Conservation (phyloP, 2,797 vertebrate species). For the Leptatherina wallacei region DNA sequence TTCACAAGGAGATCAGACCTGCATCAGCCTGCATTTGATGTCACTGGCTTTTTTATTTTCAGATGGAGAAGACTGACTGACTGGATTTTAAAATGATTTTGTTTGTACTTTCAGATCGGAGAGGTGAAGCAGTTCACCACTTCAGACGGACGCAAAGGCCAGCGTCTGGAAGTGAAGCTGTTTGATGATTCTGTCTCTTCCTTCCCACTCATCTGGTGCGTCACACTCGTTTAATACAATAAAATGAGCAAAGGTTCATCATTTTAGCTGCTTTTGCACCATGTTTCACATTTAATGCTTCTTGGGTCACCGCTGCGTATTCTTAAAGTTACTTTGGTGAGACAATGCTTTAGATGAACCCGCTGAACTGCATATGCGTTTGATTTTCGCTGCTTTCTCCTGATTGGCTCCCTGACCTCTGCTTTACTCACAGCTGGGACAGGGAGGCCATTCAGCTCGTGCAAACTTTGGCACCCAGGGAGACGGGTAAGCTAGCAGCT, state of each 20-base stretch:
- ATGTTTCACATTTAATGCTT: conserved; percentile 24
- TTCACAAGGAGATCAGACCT: neutral
- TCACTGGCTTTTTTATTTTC: no score
- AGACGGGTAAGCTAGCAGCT: conserved; percentile 87
- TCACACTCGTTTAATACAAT: conserved; percentile 28
- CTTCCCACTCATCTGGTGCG: conserved; percentile 92
- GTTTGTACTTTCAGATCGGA: conserved; percentile 85
- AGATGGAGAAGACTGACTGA: no score
- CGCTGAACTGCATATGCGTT: conserved; percentile 51
- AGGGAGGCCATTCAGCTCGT: conserved; percentile 91
- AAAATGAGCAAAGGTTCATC: conserved; percentile 41
- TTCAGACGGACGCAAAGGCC: conserved; percentile 92
- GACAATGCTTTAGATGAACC: conserved; percentile 40
- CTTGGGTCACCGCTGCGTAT: conserved; percentile 10
- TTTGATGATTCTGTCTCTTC: conserved; percentile 91
- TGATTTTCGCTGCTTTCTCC: conserved; percentile 53
- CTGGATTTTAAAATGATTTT: conserved; percentile 34
- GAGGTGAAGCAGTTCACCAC: conserved; percentile 90
- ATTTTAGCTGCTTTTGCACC: conserved; percentile 24
- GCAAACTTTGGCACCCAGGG: conserved; percentile 88
- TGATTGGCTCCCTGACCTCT: conserved; percentile 58
- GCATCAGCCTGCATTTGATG: no score
- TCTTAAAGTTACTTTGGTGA: conserved; percentile 37
- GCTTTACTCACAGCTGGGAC: conserved; percentile 90
- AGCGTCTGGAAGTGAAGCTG: conserved; percentile 93